Base-by-base conservation (phyloP, 2,888 invertebrate genomes). In the Tenthredo notha region DNA sequence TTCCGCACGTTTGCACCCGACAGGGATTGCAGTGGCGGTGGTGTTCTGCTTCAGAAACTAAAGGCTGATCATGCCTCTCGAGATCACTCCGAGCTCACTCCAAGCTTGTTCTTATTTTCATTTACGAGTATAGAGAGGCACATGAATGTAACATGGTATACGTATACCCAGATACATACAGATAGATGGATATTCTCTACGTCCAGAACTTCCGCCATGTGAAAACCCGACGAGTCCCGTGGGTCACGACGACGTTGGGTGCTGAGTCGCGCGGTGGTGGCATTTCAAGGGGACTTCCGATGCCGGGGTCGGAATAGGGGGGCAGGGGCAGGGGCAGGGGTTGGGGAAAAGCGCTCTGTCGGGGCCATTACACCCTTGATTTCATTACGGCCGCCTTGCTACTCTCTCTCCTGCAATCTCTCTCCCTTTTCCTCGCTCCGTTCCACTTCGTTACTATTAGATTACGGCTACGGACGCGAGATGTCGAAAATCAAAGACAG, bases 301-400 rank as follows among this genome's bases (percentile, higher is more conserved):
- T 33, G 33, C 33, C 33, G 4, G 58, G 80, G 54, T 87, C 87
- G 87, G 86, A 89, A 89, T 61, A 87, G 87, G 86, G 84, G 54
- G 89, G 90, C 80, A 87, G 87, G 86, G 84, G 54, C 87, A 87
- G 87, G 86, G 89, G 89, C 40, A 87, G 87, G 86, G 84, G 54
- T 87, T 87, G 87, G 86, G 89, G 90, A 89, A 88, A 89, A 88
- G 90, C 90, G 90, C 91, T 91, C 92, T 90, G 91, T 89, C 90
- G 92, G 90, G 91, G 89, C 92, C 91, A 92, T 92, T 92, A 92
- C 92, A 92, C 91, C 91, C 90, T 90, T 92, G 92, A 92, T 92
- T 92, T 92, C 91, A 92, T 92, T 92, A 92, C 90, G 87, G 87
- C 88, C 89, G 89, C 90, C 90, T 91, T 88, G 88, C 91, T 90